phyloP scores from a whole-genome alignment of 2,888 invertebrate genomes.

The Aspidapion aeneum region DNA sequence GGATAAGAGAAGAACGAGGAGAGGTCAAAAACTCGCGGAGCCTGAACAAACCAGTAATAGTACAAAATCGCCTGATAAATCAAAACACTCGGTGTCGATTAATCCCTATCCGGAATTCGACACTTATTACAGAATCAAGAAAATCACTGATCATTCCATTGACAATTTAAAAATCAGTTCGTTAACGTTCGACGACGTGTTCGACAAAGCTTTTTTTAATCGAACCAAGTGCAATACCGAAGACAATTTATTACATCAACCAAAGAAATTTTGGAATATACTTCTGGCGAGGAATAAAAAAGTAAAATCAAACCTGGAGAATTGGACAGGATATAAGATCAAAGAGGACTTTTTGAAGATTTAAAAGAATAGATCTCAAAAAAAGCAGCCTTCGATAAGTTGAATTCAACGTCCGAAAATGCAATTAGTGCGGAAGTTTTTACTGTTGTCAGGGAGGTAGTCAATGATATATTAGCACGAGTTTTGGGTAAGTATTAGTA shows the following conservation, averaged over 20 bases:
- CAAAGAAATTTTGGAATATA: conserved; percentile 43
- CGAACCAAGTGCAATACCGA: conserved; percentile 81
- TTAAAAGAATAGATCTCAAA: conserved; percentile 46
- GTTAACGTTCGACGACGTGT: conserved; percentile 61
- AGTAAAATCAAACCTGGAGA: conserved; percentile 49
- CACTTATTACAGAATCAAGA: conserved; percentile 41
- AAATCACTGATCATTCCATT: conserved; percentile 49
- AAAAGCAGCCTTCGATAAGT: conserved; percentile 44
- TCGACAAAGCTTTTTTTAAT: conserved; percentile 78
- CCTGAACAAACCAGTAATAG: conserved; percentile 3
- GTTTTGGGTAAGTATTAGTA: conserved; percentile 31
- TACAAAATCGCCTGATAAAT: conserved; percentile 29
- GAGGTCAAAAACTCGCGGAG: conserved; percentile 13
- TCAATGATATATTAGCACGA: conserved; percentile 40
- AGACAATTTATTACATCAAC: conserved; percentile 73
- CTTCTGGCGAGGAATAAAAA: conserved; percentile 45
- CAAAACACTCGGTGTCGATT: conserved; percentile 26
- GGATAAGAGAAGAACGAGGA: conserved; percentile 31
- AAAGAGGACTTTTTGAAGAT: conserved; percentile 52
- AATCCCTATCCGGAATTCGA: conserved; percentile 45
- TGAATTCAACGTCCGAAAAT: conserved; percentile 30
- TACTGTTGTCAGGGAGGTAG: conserved; percentile 38
- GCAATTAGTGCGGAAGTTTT: conserved; percentile 38
- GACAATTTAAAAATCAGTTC: conserved; percentile 53
- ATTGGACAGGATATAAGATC: conserved; percentile 63